Evolutionary conservation across 2,113 vertebrate genomes (phyloP).

Genomic region (Scopus umbretta): DNA sequence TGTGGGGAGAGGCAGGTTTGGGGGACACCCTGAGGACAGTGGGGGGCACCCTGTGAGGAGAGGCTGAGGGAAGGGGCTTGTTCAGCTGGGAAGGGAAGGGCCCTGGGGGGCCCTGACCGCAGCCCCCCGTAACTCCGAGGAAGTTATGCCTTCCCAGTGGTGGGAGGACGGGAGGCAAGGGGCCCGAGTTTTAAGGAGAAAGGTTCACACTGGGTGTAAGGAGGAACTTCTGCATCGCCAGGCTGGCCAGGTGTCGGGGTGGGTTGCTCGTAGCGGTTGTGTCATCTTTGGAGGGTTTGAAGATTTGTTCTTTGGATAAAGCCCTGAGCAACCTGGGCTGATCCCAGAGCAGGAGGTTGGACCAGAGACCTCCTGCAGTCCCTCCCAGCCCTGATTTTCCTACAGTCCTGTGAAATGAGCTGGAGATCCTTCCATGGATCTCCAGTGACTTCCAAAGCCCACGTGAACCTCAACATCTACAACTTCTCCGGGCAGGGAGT

Average conservation of each 20-base stretch:
- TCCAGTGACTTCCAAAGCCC: background rate
- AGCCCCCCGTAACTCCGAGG: background rate
- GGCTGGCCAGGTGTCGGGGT: rapidly evolving
- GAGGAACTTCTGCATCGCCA: background rate
- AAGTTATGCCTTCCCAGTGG: too few species aligned
- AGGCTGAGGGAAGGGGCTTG: background rate
- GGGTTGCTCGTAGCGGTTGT: background rate
- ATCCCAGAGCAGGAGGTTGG: background rate
- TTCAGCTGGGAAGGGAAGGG: background rate
- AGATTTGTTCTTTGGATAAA: background rate
- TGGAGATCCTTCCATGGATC: rapidly evolving
- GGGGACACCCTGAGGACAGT: background rate
- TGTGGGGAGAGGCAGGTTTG: background rate
- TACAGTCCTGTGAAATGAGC: rapidly evolving
- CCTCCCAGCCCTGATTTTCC: background rate
- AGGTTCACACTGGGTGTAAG: background rate
- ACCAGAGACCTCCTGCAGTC: background rate
- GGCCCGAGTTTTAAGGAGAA: background rate
- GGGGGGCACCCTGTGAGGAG: background rate
- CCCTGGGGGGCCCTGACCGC: background rate
- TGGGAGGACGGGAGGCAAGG: background rate
- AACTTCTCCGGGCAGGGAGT: background rate
- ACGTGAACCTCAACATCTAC: background rate
- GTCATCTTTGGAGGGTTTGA: background rate
- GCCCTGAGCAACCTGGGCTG: background rate